Conservation (phyloP, 1,140 invertebrate species). For the Drosophila lowei region DNA sequence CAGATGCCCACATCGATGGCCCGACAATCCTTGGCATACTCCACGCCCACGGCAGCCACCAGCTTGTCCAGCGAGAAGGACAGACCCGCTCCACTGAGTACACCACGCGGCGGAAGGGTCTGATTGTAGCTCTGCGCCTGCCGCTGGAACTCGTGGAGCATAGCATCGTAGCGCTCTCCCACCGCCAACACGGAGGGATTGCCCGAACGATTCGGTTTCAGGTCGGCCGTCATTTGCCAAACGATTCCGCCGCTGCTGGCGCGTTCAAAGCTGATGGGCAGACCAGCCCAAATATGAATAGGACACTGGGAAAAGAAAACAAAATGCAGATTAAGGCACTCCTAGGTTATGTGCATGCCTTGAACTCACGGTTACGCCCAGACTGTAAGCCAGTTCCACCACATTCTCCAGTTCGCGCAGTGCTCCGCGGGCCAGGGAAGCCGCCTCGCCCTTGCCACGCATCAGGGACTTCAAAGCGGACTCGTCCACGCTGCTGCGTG, state of each 20-base stretch:
- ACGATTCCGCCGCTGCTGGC: slow-evolving; percentile 71
- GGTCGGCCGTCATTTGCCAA: slow-evolving; percentile 79
- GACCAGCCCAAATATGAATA: slow-evolving; percentile 74
- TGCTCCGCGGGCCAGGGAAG: slow-evolving; percentile 87
- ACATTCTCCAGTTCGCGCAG: slow-evolving; percentile 90
- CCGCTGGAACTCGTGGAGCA: slow-evolving; percentile 83
- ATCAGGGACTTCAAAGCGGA: slow-evolving; percentile 86
- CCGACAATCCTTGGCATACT: slow-evolving; percentile 76
- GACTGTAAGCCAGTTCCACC: slow-evolving; percentile 86
- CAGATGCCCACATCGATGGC: slow-evolving; percentile 88
- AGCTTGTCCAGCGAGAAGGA: slow-evolving; percentile 90
- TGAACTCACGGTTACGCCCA: slow-evolving; percentile 88
- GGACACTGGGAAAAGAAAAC: slow-evolving; percentile 54
- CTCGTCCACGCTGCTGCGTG: slow-evolving; percentile 84
- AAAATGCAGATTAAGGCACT: not conserved
- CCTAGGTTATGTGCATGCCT: too few relatives aligned
- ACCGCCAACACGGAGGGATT: slow-evolving; percentile 80
- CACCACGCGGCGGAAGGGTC: slow-evolving; percentile 72
- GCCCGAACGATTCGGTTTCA: slow-evolving; percentile 71
- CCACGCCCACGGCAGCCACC: slow-evolving; percentile 84
- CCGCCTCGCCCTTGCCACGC: slow-evolving; percentile 87
- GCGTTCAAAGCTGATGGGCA: slow-evolving; percentile 72
- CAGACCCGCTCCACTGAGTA: slow-evolving; percentile 87
- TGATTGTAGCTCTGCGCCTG: slow-evolving; percentile 73
- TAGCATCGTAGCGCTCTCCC: slow-evolving; percentile 84